Conservation (phyloP, 2,888 invertebrate genomes). For the Fissipunctia ypsillon region DNA sequence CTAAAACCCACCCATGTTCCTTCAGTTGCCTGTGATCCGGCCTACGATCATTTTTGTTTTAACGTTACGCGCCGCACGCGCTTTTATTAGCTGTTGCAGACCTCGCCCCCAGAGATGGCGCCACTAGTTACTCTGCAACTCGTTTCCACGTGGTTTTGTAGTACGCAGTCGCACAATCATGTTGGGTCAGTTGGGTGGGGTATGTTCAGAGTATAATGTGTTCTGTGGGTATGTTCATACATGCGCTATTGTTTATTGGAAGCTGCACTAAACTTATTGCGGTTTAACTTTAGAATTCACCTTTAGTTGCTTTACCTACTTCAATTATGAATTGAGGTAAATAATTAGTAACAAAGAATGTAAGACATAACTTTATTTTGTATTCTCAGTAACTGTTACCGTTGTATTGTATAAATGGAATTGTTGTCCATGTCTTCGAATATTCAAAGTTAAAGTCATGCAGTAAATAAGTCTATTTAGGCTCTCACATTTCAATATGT, state of each 20-base stretch:
- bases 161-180: too few species aligned
- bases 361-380: conserved; percentile 17
- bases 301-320: not conserved
- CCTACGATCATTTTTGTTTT: too few species aligned
- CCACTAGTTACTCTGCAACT: too few species aligned
- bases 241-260: not conserved
- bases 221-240: too few species aligned
- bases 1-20: too few species aligned
- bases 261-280: not conserved
- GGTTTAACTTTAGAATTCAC: not conserved
- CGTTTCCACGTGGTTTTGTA: too few species aligned
- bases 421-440: conserved; percentile 89
- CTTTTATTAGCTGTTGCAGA: too few species aligned
- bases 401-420: conserved; percentile 87
- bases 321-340: conserved; percentile 1
- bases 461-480: conserved; percentile 92
- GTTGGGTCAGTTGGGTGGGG: too few species aligned
- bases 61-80: too few species aligned
- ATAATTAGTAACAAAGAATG: conserved; percentile 3
- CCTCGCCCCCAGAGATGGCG: too few species aligned
- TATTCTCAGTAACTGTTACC: conserved; percentile 74
- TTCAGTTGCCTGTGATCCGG: too few species aligned
- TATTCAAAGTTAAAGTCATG: conserved; percentile 91
- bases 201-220: too few species aligned
- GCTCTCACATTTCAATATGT: conserved; percentile 91